Base-by-base conservation (phyloP, 1,140 invertebrate genomes). In the Drosophila mayri region DNA sequence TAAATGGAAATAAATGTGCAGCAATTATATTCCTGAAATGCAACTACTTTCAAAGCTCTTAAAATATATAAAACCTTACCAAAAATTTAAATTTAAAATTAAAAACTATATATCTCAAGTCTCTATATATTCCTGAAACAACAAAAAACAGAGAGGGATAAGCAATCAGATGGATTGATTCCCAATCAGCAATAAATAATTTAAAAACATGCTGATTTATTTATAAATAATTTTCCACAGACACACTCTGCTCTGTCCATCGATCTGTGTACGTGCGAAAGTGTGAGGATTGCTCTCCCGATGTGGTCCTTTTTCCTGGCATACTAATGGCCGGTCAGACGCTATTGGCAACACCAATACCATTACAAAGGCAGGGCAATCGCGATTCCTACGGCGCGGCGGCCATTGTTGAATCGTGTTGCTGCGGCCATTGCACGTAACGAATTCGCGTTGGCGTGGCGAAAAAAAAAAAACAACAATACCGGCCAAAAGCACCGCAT, bases 251-350 rank as follows among this genome's bases (percentile, higher is more conserved):
- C 30, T 35, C 32, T 12, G 16, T n/a, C 65, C n/a, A 43, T 71
- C 49, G 28, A 46, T 67, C 43, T 63, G 22, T 47, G 32, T 43
- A 40, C 28, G 54, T 70, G 40, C 43, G 63, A 65, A 62, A 37
- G 57, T 46, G 63, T 46, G 63, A 66, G 58, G 11, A 8, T 12
- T 41, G n/a, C 25, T n/a, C 32, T 43, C 22, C 37, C 25, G 37
- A 30, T 64, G 50, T 47, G 46, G 41, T 54, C 55, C 50, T 60
- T 58, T 49, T n/a, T 63, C 30, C 47, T 50, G 64, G 63, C 61
- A 59, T 75, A 86, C 78, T 86, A 86, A 86, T 86, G 70, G 82
- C 61, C 75, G 76, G 75, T 50, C 82, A 81, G 82, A 81, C 79
- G 82, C 82, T 79, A 86, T 86, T 86, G 83, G 64, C 74, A 81